Evolutionary conservation across 2,797 vertebrate species (phyloP).

Genomic region (Chaetophractus vellerosus): DNA sequence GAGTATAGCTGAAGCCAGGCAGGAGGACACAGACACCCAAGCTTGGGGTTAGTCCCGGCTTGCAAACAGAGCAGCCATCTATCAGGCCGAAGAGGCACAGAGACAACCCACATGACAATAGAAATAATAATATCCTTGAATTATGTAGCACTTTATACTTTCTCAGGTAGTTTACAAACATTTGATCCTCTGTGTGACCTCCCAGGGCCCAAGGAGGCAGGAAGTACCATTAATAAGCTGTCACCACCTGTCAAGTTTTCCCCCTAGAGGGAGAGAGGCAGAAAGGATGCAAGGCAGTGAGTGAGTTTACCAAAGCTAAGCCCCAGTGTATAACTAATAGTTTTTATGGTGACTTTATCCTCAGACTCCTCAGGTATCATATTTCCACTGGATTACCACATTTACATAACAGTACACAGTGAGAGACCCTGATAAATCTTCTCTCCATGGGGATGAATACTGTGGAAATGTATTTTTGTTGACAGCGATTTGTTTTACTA

Average conservation of each 20-base stretch:
- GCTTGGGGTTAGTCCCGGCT: neutral
- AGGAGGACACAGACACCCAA: slow-evolving; percentile 21
- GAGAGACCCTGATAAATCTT: slow-evolving; percentile 82
- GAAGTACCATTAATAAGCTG: slow-evolving; percentile 69
- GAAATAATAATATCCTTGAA: slow-evolving; percentile 75
- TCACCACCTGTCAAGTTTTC: neutral
- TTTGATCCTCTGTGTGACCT: slow-evolving; percentile 74
- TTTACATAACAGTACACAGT: slow-evolving; percentile 78
- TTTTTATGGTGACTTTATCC: slow-evolving; percentile 77
- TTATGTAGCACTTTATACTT: slow-evolving; percentile 71
- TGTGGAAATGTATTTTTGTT: slow-evolving; percentile 75
- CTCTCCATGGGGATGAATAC: slow-evolving; percentile 69
- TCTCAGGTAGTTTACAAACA: slow-evolving; percentile 69
- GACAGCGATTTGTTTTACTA: slow-evolving; percentile 80
- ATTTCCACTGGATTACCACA: slow-evolving; percentile 78
- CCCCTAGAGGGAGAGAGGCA: neutral
- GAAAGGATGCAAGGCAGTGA: slow-evolving; percentile 14
- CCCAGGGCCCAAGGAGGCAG: slow-evolving; percentile 51
- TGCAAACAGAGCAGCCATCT: slow-evolving; percentile 59
- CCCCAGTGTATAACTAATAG: slow-evolving; percentile 66
- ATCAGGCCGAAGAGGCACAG: slow-evolving; percentile 58
- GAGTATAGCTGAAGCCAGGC: neutral
- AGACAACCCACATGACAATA: slow-evolving; percentile 41
- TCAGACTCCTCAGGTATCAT: slow-evolving; percentile 70
- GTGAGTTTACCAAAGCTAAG: slow-evolving; percentile 59